phyloP scores from a whole-genome alignment of 1,140 invertebrate genomes.

The Lordiphosa stackelbergi region DNA sequence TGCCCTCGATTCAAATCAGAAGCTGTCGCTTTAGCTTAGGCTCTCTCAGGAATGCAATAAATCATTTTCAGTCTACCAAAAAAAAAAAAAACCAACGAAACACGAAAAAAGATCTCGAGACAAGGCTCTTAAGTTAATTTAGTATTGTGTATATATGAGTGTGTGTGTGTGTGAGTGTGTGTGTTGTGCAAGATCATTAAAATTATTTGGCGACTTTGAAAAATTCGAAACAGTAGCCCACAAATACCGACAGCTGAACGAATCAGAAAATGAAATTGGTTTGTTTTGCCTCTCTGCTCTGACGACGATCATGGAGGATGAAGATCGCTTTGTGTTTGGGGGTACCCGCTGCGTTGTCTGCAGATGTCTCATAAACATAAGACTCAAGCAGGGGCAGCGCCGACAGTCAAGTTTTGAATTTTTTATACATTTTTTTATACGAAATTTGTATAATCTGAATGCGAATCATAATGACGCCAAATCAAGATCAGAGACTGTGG shows the following conservation, averaged over 20 bases:
- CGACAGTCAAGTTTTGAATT: slow-evolving; percentile 9
- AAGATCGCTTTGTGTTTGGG: slow-evolving; percentile 16
- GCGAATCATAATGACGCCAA: slow-evolving; percentile 67
- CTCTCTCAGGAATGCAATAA: slow-evolving; percentile 43
- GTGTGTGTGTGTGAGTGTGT: slow-evolving; percentile 3
- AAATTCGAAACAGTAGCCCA: slow-evolving; percentile 68
- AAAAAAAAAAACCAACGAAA: neutral
- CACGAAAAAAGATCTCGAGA: slow-evolving; percentile 9
- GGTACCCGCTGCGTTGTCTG: slow-evolving; percentile 43
- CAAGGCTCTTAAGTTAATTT: slow-evolving; percentile 56
- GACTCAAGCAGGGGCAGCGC: slow-evolving; percentile 25
- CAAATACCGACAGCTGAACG: slow-evolving; percentile 72
- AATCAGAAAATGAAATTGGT: slow-evolving; percentile 59
- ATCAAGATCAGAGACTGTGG: slow-evolving; percentile 56
- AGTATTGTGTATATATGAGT: slow-evolving; percentile 29
- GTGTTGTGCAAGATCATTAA: slow-evolving; percentile 46
- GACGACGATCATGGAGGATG: slow-evolving; percentile 14
- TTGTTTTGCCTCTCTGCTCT: slow-evolving; percentile 19
- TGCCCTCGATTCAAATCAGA: slow-evolving; percentile 25
- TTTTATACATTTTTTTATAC: slow-evolving; percentile 20
- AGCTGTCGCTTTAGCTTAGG: slow-evolving; percentile 30
- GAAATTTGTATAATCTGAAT: slow-evolving; percentile 51
- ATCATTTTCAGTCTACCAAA: slow-evolving; percentile 41
- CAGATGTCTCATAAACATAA: slow-evolving; percentile 52
- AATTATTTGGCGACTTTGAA: slow-evolving; percentile 60